A percentile compares a stretch with the other conserved stretches of the same genome.
Evolutionary conservation across 2,888 invertebrate genomes (phyloP).

Genomic region (Marasmarcha lunaedactyla): DNA sequence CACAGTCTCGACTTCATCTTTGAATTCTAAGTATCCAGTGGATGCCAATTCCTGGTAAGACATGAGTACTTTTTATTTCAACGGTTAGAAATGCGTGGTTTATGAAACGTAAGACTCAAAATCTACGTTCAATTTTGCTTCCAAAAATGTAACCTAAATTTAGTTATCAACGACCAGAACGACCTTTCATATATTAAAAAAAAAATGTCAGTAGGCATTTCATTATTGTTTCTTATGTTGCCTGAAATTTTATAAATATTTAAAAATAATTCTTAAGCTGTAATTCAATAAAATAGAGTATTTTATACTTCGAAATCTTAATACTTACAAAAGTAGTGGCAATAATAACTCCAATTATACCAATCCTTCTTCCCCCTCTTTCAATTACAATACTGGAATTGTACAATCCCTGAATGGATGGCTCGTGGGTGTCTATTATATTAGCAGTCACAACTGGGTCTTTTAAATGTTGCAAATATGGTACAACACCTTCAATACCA

Average conservation of each 20-base stretch:
- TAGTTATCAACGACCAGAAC: no score
- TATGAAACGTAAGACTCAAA: no score
- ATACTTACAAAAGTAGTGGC: constrained; percentile 43
- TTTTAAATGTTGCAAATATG: constrained; percentile 74
- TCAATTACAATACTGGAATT: constrained; percentile 75
- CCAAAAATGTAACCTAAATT: no score
- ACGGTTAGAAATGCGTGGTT: no score
- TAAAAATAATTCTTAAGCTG: no score
- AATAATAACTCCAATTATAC: constrained; percentile 81
- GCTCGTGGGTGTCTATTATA: constrained; percentile 77
- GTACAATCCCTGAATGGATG: constrained; percentile 75
- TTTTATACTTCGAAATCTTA: no score
- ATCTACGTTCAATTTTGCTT: not conserved
- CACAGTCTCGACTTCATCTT: constrained; percentile 76
- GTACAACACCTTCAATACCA: constrained; percentile 76
- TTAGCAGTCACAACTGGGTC: constrained; percentile 82
- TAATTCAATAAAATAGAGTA: no score
- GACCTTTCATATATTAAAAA: no score
- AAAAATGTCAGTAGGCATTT: no score
- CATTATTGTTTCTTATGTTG: no score
- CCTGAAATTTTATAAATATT: no score
- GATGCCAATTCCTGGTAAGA: constrained; percentile 71
- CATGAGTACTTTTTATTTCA: not conserved
- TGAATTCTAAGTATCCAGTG: constrained; percentile 75
- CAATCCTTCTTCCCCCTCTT: constrained; percentile 76